Evolutionary conservation across 1,140 invertebrate genomes (phyloP).

Genomic region (Neomicropteryx cornuta): DNA sequence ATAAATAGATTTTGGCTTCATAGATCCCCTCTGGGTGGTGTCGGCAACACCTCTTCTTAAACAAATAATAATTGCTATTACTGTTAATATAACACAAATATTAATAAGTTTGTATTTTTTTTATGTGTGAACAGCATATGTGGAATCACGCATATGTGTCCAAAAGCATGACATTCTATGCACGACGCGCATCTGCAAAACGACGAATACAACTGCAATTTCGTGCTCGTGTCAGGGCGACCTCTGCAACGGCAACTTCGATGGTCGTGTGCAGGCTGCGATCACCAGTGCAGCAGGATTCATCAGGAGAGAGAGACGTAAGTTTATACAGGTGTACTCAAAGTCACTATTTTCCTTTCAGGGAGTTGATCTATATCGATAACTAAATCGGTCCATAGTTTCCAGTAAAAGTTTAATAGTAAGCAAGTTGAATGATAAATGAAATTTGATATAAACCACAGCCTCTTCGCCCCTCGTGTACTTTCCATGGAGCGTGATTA

Average conservation of each 20-base stretch:
- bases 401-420: too few species aligned
- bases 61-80: not conserved
- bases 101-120: slow-evolving; percentile 4
- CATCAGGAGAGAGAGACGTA: too few species aligned
- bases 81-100: not conserved
- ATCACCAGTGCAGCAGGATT: too few species aligned
- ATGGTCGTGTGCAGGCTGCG: too few species aligned
- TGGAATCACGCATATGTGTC: slow-evolving; percentile 33
- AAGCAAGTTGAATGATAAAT: too few species aligned
- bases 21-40: not conserved
- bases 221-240: slow-evolving; percentile 40
- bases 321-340: too few species aligned
- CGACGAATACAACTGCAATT: slow-evolving; percentile 33
- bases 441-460: too few species aligned
- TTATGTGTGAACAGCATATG: slow-evolving; percentile 21
- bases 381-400: too few species aligned
- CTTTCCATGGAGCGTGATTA: too few species aligned
- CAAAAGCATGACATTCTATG: slow-evolving; percentile 36
- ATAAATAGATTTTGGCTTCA: not conserved
- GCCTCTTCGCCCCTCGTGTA: too few species aligned
- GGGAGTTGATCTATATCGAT: too few species aligned
- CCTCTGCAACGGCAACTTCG: slow-evolving; percentile 39
- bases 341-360: too few species aligned
- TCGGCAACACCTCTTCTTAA: not conserved
- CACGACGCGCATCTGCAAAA: slow-evolving; percentile 33